A percentile compares a stretch with the other conserved stretches of the same genome.
phyloP scores from a whole-genome alignment of 1,140 invertebrate genomes.

The Ceratina japonica region DNA sequence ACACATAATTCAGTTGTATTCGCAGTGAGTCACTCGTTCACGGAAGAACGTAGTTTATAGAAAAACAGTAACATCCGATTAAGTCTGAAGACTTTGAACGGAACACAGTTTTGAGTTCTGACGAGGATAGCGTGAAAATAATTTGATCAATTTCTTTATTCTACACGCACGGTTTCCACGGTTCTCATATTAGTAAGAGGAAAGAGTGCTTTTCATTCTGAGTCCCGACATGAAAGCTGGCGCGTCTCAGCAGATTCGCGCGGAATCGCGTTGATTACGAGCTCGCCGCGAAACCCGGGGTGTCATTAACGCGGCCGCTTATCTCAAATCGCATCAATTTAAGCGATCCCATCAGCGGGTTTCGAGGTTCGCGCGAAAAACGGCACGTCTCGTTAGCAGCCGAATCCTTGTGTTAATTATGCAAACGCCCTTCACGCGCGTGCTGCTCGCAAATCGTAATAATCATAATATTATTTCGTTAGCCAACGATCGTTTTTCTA shows the following conservation, averaged over 20 bases:
- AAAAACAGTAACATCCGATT: background rate
- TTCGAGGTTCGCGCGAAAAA: background rate
- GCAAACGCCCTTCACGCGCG: background rate
- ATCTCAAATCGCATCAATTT: conserved; percentile 49
- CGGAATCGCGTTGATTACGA: conserved; percentile 37
- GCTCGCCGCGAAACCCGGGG: conserved; percentile 18
- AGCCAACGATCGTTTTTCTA: background rate
- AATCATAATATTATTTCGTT: conserved; percentile 2
- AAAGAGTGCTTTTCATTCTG: background rate
- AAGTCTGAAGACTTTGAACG: background rate
- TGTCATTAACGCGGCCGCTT: conserved; percentile 44
- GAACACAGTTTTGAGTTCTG: background rate
- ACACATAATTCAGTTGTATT: too few species aligned
- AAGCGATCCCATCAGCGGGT: conserved; percentile 29
- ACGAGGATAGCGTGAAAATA: too few species aligned
- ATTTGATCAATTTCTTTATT: too few species aligned
- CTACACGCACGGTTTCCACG: too few species aligned
- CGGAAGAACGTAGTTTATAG: background rate
- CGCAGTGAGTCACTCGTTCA: too few species aligned
- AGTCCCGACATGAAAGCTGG: background rate
- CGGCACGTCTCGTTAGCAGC: conserved; percentile 32
- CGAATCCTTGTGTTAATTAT: conserved; percentile 23
- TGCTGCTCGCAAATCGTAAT: background rate
- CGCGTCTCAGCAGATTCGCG: background rate
- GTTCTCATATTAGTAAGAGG: background rate